These are phyloP conservation scores for Sander lucioperca DNA, from an alignment of 2,113 vertebrate species.

Conservation along the genomic window DNA sequence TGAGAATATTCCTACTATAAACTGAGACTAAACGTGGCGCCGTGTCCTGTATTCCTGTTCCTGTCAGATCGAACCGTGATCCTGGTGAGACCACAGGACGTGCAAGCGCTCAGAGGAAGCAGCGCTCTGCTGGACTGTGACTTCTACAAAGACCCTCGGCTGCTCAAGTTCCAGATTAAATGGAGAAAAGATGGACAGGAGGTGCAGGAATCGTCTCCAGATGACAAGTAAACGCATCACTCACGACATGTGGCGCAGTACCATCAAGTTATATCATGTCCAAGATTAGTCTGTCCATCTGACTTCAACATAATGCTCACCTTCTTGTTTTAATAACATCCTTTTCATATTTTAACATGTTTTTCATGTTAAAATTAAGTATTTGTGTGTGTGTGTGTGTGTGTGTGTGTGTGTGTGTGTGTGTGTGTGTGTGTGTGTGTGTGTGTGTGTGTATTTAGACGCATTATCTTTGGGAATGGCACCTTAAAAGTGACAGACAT, in stretches of 20 bases:
- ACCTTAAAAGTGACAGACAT: slow-evolving; percentile 82
- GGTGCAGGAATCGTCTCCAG: slow-evolving; percentile 59
- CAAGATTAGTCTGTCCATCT: too few relatives aligned
- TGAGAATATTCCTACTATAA: too few relatives aligned
- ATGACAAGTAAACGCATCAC: slow-evolving; percentile 80
- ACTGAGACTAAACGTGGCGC: too few relatives aligned
- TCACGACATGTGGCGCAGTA: too few relatives aligned
- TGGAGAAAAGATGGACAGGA: slow-evolving; percentile 74
- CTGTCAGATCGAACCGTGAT: slow-evolving; percentile 85
- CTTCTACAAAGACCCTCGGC: slow-evolving; percentile 65
- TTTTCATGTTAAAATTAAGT: too few relatives aligned
- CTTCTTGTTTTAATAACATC: too few relatives aligned
- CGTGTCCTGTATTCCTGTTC: neutral
- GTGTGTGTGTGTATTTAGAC: slow-evolving; percentile 74
- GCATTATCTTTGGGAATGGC: slow-evolving; percentile 74
- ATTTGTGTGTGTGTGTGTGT: neutral
- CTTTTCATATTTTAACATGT: too few relatives aligned
- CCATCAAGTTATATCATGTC: too few relatives aligned
- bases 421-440: slow-evolving; percentile 22
- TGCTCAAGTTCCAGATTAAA: slow-evolving; percentile 30
- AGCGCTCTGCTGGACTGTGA: slow-evolving; percentile 79
- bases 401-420: neutral
- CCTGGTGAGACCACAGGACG: slow-evolving; percentile 59
- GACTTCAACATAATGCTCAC: too few relatives aligned
- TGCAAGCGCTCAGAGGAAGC: slow-evolving; percentile 63